Conservation (phyloP, 2,113 vertebrate genomes). For the Ondatra zibethicus region DNA sequence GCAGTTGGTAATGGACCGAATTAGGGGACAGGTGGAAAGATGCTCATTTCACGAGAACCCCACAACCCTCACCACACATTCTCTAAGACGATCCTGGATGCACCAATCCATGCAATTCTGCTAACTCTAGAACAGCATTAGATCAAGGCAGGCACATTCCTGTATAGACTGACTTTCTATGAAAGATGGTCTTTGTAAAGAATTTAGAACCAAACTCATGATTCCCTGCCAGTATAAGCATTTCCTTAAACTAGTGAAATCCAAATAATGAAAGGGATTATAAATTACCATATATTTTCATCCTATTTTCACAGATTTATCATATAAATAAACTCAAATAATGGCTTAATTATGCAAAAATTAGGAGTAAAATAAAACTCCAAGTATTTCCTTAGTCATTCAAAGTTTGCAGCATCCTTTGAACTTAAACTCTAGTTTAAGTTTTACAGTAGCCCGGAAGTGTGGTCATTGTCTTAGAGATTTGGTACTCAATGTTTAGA, state of each 20-base stretch:
- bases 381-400: neutral
- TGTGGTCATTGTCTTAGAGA: neutral
- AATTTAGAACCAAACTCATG: neutral
- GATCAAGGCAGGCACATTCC: neutral
- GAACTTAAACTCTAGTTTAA: neutral
- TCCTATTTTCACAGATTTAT: neutral
- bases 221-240: neutral
- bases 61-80: rapidly evolving
- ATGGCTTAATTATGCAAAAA: neutral
- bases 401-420: neutral
- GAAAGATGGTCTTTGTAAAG: neutral
- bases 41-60: neutral
- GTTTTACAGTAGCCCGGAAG: neutral
- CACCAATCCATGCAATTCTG: neutral
- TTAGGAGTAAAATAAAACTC: neutral
- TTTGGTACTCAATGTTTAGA: neutral
- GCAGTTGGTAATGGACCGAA: neutral
- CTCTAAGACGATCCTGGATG: neutral
- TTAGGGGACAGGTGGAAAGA: neutral
- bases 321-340: neutral
- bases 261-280: neutral
- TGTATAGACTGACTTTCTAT: neutral
- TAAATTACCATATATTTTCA: neutral
- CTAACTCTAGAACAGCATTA: neutral
- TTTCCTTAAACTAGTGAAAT: neutral